Conservation (phyloP, 1,140 invertebrate species). For the Scaptomyza montana region DNA sequence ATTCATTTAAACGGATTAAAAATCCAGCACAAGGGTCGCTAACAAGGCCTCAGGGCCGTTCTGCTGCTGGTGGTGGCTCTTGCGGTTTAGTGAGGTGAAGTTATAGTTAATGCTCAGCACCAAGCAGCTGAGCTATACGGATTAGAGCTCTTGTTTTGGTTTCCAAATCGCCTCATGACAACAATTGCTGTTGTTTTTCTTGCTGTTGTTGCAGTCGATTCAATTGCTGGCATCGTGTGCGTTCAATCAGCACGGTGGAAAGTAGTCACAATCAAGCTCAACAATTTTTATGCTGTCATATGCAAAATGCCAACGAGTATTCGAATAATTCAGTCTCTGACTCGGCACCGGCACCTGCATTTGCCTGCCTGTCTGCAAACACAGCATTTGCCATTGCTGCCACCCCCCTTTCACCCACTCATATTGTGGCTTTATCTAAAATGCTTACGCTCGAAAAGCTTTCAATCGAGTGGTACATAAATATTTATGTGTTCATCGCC, state of each 20-base stretch:
- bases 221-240: slow-evolving; percentile 33
- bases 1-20: slow-evolving; percentile 84
- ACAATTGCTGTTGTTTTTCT: slow-evolving; percentile 3
- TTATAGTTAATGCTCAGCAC: slow-evolving; percentile 19
- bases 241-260: slow-evolving; percentile 62
- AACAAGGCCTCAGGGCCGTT: slow-evolving; percentile 33
- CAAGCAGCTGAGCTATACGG: slow-evolving; percentile 41
- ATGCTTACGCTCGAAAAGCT: slow-evolving; percentile 82
- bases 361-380: slow-evolving; percentile 4
- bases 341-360: slow-evolving; percentile 27
- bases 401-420: neutral
- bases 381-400: slow-evolving; percentile 12
- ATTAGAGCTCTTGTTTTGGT: slow-evolving; percentile 77
- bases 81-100: slow-evolving; percentile 55
- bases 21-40: slow-evolving; percentile 61
- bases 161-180: slow-evolving; percentile 69
- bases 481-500: slow-evolving; percentile 63
- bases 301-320: slow-evolving; percentile 63
- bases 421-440: slow-evolving; percentile 73
- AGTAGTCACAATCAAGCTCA: slow-evolving; percentile 62
- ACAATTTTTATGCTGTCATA: slow-evolving; percentile 73
- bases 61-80: slow-evolving; percentile 41
- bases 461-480: slow-evolving; percentile 75
- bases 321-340: slow-evolving; percentile 27
- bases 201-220: neutral